Evolutionary conservation across 2,888 invertebrate species (phyloP), one percentile per base, ranked within the genome.

Genomic region (Oxycera nigricornis): DNA sequence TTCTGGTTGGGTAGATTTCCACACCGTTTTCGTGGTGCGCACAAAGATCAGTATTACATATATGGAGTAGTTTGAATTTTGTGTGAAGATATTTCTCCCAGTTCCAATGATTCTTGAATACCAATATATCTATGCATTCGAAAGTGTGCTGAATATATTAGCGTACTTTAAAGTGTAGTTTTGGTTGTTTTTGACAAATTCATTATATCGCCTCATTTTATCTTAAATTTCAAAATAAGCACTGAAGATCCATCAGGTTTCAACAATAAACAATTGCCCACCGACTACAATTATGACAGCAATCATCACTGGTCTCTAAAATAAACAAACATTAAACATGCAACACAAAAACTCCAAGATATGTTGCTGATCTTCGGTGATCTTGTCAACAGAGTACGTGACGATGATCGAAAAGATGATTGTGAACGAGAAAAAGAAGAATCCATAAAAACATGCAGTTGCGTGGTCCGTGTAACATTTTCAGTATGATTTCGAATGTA

Each of bases 331-430:
- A 3, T 11, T 3, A 3, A 14, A 46, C 46, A 46, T 46, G 6
- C 46, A 46, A 46, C 6, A 46, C 3, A 14, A 46, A 46, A 46
- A 46, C 46, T n/a, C 11, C 46, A 46, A 17, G n/a, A 46, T n/a
- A 46, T 46, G 46, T 46, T 46, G 14, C 46, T 46, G 46, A 46
- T 46, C 46, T 14, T 46, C 46, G 17, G 46, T 14, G 46, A 46
- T 46, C 46, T 46, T 46, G 46, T 46, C 46, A 7, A 7, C n/a
- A n/a, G n/a, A 2, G 46, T 46, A 46, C 46, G 46, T 46, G 46
- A 46, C 17, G 46, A 46, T 46, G 46, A 46, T 46, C 46, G 46
- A 46, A 46, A n/a, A n/a, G n/a, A 46, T 46, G 46, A 46, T 46
- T 46, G 17, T 46, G 14, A 46, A 2, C 46, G 17, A 46, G 46